Percentiles rank a stretch among this genome's conserved stretches.
phyloP scores from a whole-genome alignment of 2,888 invertebrate species.

The Volucella inflata region DNA sequence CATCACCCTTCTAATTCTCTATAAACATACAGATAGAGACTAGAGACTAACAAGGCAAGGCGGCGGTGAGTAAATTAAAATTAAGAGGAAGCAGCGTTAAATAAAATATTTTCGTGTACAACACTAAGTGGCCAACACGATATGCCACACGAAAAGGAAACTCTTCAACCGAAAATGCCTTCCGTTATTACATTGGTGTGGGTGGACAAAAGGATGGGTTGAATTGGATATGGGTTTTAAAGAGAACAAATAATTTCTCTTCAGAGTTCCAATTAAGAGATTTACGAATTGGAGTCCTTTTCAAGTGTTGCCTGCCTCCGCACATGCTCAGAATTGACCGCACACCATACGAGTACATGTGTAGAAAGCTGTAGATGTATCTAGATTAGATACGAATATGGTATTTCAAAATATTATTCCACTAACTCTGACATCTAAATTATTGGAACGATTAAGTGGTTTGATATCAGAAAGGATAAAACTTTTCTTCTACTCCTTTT shows the following conservation, averaged over 20 bases:
- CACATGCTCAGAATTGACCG: constrained; percentile 44
- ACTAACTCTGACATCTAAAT: constrained; percentile 54
- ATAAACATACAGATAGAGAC: neutral
- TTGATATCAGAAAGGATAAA: constrained; percentile 55
- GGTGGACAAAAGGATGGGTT: neutral
- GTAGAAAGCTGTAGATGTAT: too few relatives aligned
- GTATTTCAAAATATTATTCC: constrained; percentile 46
- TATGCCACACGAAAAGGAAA: constrained; percentile 45
- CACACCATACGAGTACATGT: neutral
- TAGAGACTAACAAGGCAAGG: constrained; percentile 43
- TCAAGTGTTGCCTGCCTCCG: neutral
- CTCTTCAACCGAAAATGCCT: constrained; percentile 49
- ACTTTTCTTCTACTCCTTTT: constrained; percentile 11
- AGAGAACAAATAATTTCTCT: constrained; percentile 10
- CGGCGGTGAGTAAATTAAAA: constrained; percentile 67
- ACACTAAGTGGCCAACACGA: constrained; percentile 74
- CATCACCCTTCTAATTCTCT: neutral
- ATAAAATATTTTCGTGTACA: constrained; percentile 71
- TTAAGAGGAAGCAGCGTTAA: constrained; percentile 69
- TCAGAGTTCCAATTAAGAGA: constrained; percentile 18
- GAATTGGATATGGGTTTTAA: neutral
- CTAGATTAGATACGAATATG: too few relatives aligned
- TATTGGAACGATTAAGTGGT: constrained; percentile 70
- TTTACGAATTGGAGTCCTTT: neutral
- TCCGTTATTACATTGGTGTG: constrained; percentile 10